phyloP scores from a whole-genome alignment of 92 coral and sea anemone genomes.

The Porites evermanni region DNA sequence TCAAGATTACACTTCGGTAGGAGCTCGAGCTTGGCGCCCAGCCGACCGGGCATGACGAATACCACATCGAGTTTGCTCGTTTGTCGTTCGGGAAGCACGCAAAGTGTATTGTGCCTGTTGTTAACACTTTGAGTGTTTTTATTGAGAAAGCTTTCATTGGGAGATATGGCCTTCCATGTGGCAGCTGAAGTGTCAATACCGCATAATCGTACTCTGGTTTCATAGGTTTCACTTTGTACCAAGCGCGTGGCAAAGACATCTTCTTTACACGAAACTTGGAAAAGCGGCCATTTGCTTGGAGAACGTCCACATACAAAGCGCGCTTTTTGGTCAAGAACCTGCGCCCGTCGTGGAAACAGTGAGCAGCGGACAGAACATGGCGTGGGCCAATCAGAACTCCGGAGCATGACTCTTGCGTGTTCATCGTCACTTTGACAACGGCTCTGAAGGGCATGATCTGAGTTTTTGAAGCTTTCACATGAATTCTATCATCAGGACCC shows the following conservation, averaged over 20 bases:
- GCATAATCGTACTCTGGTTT: slow-evolving; percentile 50
- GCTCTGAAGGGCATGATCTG: slow-evolving; percentile 41
- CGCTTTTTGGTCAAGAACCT: background rate
- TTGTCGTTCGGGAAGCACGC: slow-evolving; percentile 52
- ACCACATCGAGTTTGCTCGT: slow-evolving; percentile 38
- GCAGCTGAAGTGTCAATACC: slow-evolving; percentile 25
- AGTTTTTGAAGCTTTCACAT: background rate
- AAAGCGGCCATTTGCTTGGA: slow-evolving; percentile 32
- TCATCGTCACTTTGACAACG: slow-evolving; percentile 34
- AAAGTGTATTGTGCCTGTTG: slow-evolving; percentile 16
- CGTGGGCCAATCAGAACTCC: slow-evolving; percentile 48
- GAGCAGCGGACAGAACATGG: slow-evolving; percentile 50
- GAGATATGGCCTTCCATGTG: slow-evolving; percentile 36
- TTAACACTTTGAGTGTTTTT: slow-evolving; percentile 1
- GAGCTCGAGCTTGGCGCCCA: slow-evolving; percentile 34
- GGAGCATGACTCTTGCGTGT: slow-evolving; percentile 16
- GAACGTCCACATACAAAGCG: slow-evolving; percentile 16
- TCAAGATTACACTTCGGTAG: slow-evolving; percentile 30
- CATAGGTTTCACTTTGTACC: background rate
- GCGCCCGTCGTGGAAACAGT: slow-evolving; percentile 40
- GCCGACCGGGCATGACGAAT: slow-evolving; percentile 47
- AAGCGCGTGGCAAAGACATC: slow-evolving; percentile 41
- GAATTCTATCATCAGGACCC: slow-evolving; percentile 42
- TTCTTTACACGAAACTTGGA: slow-evolving; percentile 14
- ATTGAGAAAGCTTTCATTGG: slow-evolving; percentile 29